phyloP scores from a whole-genome alignment of 53 echinoderm and acorn worm species.

The Astropecten irregularis region DNA sequence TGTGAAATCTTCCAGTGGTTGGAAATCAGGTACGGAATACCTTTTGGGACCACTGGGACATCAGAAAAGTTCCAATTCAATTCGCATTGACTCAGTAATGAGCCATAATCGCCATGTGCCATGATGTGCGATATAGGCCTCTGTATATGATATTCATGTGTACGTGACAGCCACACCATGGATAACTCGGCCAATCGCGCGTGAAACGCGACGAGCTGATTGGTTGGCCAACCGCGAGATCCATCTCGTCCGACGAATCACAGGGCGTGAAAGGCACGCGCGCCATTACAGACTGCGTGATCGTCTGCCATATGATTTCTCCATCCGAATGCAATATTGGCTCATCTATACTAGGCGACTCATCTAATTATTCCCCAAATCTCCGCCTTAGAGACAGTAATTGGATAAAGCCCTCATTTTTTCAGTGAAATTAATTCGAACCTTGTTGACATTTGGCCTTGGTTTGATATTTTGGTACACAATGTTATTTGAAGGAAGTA shows the following conservation, averaged over 20 bases:
- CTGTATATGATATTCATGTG: neutral
- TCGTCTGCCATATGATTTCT: neutral
- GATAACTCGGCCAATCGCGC: conserved; percentile 22
- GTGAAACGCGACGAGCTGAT: neutral
- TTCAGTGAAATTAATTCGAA: no score
- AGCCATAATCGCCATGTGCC: no score
- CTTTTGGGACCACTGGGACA: no score
- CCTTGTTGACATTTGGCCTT: no score
- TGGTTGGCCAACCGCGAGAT: neutral
- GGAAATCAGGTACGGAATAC: no score
- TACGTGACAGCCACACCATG: neutral
- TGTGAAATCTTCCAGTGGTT: no score
- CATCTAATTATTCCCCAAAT: no score
- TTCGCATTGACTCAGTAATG: conserved; percentile 1
- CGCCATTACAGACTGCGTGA: neutral
- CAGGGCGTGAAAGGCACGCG: neutral
- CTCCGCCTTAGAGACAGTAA: no score
- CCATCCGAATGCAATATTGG: neutral
- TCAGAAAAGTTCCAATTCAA: neutral
- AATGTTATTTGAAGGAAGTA: no score
- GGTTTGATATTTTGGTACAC: no score
- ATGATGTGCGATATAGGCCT: no score
- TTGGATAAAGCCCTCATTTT: no score
- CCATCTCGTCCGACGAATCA: neutral
- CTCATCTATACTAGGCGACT: conserved; percentile 19